A percentile compares a stretch with the other conserved stretches of the same genome.
Conservation (phyloP, 1,140 invertebrate genomes). For the Eubasilissa regina region DNA sequence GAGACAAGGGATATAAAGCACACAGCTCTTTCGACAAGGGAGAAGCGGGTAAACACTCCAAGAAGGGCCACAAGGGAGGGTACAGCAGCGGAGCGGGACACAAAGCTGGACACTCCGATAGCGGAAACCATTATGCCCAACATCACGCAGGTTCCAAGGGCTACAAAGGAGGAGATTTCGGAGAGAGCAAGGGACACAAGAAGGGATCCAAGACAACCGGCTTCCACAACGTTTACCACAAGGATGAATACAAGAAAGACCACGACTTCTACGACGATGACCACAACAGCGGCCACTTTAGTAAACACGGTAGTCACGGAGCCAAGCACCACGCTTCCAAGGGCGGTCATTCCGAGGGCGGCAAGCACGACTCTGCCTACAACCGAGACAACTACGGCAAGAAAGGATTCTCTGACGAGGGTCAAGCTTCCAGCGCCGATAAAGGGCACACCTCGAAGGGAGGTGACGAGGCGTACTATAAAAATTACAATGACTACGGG, state of each 20-base stretch:
- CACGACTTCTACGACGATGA: conserved; percentile 82
- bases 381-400: conserved; percentile 67
- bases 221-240: conserved; percentile 81
- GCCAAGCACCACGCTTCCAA: conserved; percentile 68
- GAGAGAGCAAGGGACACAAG: conserved; percentile 79
- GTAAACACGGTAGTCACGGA: conserved; percentile 71
- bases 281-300: conserved; percentile 76
- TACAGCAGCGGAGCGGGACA: conserved; percentile 65
- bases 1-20: conserved; percentile 67
- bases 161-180: conserved; percentile 80
- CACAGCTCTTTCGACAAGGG: conserved; percentile 65
- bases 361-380: conserved; percentile 69
- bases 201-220: conserved; percentile 80
- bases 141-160: conserved; percentile 71
- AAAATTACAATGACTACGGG: conserved; percentile 66
- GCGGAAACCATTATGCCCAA: conserved; percentile 67
- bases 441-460: conserved; percentile 68
- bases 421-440: conserved; percentile 65
- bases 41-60: conserved; percentile 61
- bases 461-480: conserved; percentile 66
- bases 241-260: conserved; percentile 84
- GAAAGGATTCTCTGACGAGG: conserved; percentile 68
- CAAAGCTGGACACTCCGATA: conserved; percentile 64
- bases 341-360: conserved; percentile 71
- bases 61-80: conserved; percentile 63